Evolutionary conservation across 2,797 vertebrate species (phyloP), one percentile per base, ranked within the genome.

Genomic region (Yasuhikotakia modesta): DNA sequence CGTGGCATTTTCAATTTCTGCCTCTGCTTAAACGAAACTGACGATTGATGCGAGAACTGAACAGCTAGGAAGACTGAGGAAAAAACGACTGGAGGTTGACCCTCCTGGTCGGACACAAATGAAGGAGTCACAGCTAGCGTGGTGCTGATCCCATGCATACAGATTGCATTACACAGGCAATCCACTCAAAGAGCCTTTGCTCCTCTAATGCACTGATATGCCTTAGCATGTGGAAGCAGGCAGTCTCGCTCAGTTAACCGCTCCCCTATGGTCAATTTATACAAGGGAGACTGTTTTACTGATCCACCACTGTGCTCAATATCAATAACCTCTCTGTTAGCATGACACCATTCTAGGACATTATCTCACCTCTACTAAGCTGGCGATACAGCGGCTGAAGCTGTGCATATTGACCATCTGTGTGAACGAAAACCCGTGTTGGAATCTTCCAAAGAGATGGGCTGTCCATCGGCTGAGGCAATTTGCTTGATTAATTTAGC

Each of bases 101-200:
- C 83, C 86, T 87, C 82, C 86, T 82, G 85, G 83, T 82, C 79
- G 83, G 86, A 84, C 89, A 88, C 89, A 89, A 90, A 90, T 89
- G 88, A 90, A 84, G 85, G 75, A 82, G 82, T 79, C 75, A 85
- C 80, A 76, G 81, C 82, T 70, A 78, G 79, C 76, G 73, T 45
- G 63, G 79, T 85, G 87, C 87, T 91, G 88, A 89, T 91, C 88
- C 87, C 88, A 69, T 90, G 93, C 91, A 92, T 91, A 93, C 91
- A 91, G 91, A 93, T 92, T 87, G 88, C 89, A 89, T 92, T 91
- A 91, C 90, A 91, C 88, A 88, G 91, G 89, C 91, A 92, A 89
- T 91, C 91, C 88, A 89, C 90, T 91, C 88, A 92, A 88, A 87
- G 76, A 83, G 80, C 70, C 83, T 82, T 82, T 71, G 73, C 81